These are phyloP conservation scores for Drosophila nr. medialis DNA, from an alignment of 2,888 invertebrate species.

Conservation along the genomic window DNA sequence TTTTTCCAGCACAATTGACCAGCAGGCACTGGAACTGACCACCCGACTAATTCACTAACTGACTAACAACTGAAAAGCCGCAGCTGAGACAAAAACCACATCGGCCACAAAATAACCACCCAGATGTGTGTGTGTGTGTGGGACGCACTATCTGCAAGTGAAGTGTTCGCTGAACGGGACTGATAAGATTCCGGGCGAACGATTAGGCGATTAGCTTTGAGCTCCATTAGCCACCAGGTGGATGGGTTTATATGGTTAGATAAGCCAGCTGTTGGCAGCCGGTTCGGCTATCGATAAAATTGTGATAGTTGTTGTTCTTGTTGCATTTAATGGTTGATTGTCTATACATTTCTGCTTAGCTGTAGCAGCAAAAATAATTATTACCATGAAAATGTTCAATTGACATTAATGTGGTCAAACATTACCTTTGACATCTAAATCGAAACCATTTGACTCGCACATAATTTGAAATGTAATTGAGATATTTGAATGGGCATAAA, in stretches of 20 bases:
- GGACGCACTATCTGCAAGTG: slow-evolving; percentile 19
- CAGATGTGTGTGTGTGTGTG: background rate
- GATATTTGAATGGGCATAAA: background rate
- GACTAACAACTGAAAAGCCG: slow-evolving; percentile 27
- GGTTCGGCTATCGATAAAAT: slow-evolving; percentile 26
- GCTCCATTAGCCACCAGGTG: slow-evolving; percentile 28
- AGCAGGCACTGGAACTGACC: slow-evolving; percentile 13
- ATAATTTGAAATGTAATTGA: background rate
- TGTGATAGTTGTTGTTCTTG: background rate
- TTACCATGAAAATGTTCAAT: slow-evolving; percentile 9
- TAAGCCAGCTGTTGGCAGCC: slow-evolving; percentile 33
- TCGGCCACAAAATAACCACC: background rate
- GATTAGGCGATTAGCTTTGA: slow-evolving; percentile 35
- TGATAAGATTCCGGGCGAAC: slow-evolving; percentile 50
- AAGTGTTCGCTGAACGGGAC: slow-evolving; percentile 27
- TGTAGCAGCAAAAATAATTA: slow-evolving; percentile 19
- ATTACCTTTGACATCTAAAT: background rate
- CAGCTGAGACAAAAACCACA: background rate
- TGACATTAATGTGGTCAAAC: background rate
- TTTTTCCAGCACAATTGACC: slow-evolving; percentile 14
- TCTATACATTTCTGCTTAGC: background rate
- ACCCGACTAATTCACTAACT: slow-evolving; percentile 26
- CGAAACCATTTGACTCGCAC: background rate
- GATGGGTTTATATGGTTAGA: slow-evolving; percentile 32
- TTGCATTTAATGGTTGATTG: background rate